Evolutionary conservation across 2,797 vertebrate genomes (phyloP), one percentile per base, ranked within the genome.

Genomic region (Rhabdophis nuchalis): DNA sequence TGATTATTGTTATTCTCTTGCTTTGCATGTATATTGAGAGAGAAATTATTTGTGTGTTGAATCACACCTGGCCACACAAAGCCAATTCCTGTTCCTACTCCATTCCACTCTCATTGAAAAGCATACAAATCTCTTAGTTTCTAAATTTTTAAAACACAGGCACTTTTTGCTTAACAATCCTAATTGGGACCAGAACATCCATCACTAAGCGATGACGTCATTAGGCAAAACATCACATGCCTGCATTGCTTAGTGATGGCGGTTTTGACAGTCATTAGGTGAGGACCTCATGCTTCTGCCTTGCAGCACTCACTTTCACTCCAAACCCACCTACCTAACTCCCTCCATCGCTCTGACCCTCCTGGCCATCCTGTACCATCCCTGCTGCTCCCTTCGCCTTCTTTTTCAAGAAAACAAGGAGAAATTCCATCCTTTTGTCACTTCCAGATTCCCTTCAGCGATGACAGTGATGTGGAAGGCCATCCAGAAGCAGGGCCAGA

Each of bases 391-490:
- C 68, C 32, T 72, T 72, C 1, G 32, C n/a, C 64, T 13, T 23
- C 58, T 25, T 7, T 72, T 89, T 27, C n/a, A 57, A 7, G 14
- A 56, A 88, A 29, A 12, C 64, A n/a, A 58, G 8, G 10, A 36
- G 46, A 58, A 64, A 68, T 58, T 52, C n/a, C 85, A 32, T 5
- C 1, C 58, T 60, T 61, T 23, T 12, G 23, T 1, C 0, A n/a
- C 92, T 58, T 18, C 23, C 94, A 99, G 99, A 97, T 98, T 93
- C 97, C 96, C 0, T 99, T 99, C 94, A 99, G 98, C 0, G 99
- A 99, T 50, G 98, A 99, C 95, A 99, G 99, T n/a, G 98, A 99
- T 36, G 1, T 93, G 0, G 99, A 99, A 95, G 93, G 97, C 95
- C 94, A n/a, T n/a, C 92, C 97, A 93, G 90, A 91, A 85, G 89